Conservation (phyloP, 2,113 vertebrate species). For the Cariama cristata region DNA sequence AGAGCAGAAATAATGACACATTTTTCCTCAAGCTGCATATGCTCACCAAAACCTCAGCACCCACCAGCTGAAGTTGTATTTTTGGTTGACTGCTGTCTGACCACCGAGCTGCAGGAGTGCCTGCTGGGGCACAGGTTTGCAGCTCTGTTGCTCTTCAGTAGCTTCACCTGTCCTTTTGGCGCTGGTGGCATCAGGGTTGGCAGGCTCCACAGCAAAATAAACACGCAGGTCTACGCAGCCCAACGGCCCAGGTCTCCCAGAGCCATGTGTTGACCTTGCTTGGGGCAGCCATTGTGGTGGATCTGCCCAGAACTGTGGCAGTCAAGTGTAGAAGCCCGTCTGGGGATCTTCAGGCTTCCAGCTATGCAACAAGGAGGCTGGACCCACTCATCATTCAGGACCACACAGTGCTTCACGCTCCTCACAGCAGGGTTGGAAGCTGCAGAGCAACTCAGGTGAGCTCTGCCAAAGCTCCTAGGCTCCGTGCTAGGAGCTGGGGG, state of each 20-base stretch:
- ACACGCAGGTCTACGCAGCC: accelerated
- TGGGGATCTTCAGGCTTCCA: background rate
- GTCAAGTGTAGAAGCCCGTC: background rate
- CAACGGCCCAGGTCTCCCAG: accelerated
- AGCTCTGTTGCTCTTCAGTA: background rate
- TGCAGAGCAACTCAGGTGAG: background rate
- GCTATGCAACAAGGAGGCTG: background rate
- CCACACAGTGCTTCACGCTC: accelerated
- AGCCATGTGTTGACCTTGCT: background rate
- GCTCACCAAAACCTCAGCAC: background rate
- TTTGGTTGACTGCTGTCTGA: background rate
- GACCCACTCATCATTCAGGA: accelerated
- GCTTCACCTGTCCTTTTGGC: accelerated
- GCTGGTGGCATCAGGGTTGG: background rate
- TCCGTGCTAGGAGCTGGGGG: background rate
- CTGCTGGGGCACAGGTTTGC: background rate
- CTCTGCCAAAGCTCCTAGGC: background rate
- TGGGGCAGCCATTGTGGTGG: background rate
- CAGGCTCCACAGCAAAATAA: background rate
- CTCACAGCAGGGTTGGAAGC: background rate
- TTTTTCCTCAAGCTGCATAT: background rate
- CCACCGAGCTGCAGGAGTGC: background rate
- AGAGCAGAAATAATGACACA: background rate
- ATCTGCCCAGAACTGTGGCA: background rate
- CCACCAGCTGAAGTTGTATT: background rate